Base-by-base conservation (phyloP, 2,797 vertebrate species). In the Cirrhinus molitorella region DNA sequence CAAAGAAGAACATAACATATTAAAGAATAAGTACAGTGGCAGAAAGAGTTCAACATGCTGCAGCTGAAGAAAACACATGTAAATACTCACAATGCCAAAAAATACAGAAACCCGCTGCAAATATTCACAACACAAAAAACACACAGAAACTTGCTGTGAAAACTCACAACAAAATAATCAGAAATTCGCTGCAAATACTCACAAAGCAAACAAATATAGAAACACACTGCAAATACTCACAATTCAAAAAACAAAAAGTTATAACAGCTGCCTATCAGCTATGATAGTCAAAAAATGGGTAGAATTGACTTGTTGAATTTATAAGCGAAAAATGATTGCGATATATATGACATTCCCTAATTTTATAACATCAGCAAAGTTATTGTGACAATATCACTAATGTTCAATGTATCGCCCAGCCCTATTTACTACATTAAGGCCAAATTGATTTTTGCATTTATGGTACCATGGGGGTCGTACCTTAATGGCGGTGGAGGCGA, bases 401-500 rank as follows among this genome's bases (percentile, higher is more conserved):
- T 49, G 1, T 49, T 8, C n/a, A 3, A 45, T 45, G 37, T 13
- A 43, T 23, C 3, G 17, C 16, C 23, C 5, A 19, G 10, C 2
- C 16, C 17, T 45, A 23, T 66, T 21, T 68, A 23, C 25, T 53
- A 34, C 11, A 51, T 72, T 31, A 16, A 51, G 19, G 25, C 25
- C 21, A 51, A 21, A 53, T 21, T 1, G 4, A 53, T 73, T 53
- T 53, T 53, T 73, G 47, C 5, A 0, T 51, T 72, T 72, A 21
- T 1, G 3, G 28, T 34, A 53, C 21, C 21, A 75, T 40, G 21
- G 51, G 13, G n/a, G 53, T 59, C 73, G 0, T 93, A 99, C 98
- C 97, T 98, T 96, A 89, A 99, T 97, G 92, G 97, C 96, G 0
- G 96, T 96, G 85, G 97, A 99, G 72, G 97, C 96, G 1, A 99